Percentiles rank a stretch among this genome's conserved stretches.
Conservation (phyloP, 2,113 vertebrate genomes). For the Carettochelys insculpta region DNA sequence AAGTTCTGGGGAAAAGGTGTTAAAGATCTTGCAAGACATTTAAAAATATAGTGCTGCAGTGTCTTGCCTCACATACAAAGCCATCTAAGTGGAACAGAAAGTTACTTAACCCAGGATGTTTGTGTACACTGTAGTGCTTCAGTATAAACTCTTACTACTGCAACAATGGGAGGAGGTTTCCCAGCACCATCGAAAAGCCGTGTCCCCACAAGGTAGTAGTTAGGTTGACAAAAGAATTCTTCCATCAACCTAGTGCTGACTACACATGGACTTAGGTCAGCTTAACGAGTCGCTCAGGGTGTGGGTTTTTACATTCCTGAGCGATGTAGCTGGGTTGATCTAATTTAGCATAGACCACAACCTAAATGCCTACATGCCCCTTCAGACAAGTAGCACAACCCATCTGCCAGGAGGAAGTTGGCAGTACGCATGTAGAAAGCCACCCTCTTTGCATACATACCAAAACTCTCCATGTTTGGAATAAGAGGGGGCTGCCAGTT, state of each 20-base stretch:
- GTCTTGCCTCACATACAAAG: not conserved
- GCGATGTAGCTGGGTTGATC: not conserved
- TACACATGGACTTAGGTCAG: not conserved
- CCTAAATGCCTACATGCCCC: not conserved
- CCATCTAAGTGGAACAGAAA: not conserved
- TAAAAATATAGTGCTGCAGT: not conserved
- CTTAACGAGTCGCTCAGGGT: not conserved
- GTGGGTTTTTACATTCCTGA: not conserved
- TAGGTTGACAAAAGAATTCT: not conserved
- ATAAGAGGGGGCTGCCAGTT: not conserved
- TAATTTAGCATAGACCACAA: not conserved
- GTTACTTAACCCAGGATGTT: not conserved
- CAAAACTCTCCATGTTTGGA: not conserved
- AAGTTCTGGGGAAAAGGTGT: not conserved
- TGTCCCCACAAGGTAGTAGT: not conserved
- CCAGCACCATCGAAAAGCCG: not conserved
- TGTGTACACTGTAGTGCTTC: not conserved
- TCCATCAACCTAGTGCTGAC: not conserved
- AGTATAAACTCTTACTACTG: not conserved
- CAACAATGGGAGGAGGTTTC: fast-evolving
- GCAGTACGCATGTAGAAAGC: not conserved
- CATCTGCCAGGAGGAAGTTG: not conserved
- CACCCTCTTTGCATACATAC: not conserved
- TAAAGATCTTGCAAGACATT: not conserved
- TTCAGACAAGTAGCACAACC: not conserved